Percentiles rank a stretch among this genome's conserved stretches.
Evolutionary conservation across 1,140 invertebrate genomes (phyloP).

Genomic region (Scylla paramamosain): DNA sequence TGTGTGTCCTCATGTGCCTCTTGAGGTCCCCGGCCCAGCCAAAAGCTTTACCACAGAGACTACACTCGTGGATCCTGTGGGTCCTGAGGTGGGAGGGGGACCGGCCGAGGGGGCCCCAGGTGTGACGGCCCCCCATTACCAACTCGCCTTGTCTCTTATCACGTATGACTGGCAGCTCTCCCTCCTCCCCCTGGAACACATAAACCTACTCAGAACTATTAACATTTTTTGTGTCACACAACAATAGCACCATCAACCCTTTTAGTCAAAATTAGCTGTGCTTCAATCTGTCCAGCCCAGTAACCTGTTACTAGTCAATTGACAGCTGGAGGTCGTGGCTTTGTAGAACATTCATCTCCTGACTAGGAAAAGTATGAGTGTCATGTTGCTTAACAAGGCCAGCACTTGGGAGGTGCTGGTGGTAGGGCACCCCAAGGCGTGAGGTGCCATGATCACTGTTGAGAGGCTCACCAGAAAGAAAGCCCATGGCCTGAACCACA

Average conservation of each 20-base stretch:
- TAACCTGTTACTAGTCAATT: background rate
- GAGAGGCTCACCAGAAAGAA: background rate
- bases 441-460: background rate
- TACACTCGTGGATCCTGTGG: conserved; percentile 77
- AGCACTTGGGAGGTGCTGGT: background rate
- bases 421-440: background rate
- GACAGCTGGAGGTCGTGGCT: conserved; percentile 31
- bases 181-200: conserved; percentile 73
- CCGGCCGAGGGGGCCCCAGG: conserved; percentile 61
- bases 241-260: conserved; percentile 58
- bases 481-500: background rate
- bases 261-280: background rate
- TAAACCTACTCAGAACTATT: conserved; percentile 72
- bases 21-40: conserved; percentile 78
- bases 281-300: background rate
- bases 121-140: conserved; percentile 35
- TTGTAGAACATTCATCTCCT: conserved; percentile 33
- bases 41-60: conserved; percentile 79
- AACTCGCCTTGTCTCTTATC: conserved; percentile 65
- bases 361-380: conserved; percentile 18
- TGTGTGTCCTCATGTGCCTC: conserved; percentile 79
- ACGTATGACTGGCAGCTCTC: conserved; percentile 66
- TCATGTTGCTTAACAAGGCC: background rate
- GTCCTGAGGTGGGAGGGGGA: conserved; percentile 56
- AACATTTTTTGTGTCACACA: background rate